Evolutionary conservation across 2,797 vertebrate genomes (phyloP).

Genomic region (Poecile montanus): DNA sequence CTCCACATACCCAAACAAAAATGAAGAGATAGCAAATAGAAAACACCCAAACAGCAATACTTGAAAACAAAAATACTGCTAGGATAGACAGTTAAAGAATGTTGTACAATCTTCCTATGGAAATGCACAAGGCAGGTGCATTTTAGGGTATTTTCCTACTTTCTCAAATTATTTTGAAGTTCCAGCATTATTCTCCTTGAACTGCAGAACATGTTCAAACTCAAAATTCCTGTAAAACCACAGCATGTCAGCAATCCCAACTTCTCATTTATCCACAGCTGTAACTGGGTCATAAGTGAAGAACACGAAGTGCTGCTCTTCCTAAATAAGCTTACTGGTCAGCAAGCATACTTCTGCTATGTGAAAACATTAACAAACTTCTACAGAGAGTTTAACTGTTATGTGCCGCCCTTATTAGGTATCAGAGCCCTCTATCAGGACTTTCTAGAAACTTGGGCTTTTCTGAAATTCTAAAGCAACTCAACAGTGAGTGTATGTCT

Average conservation of each 20-base stretch:
- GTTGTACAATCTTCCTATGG: not conserved
- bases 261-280: not conserved
- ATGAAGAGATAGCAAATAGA: not conserved
- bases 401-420: not conserved
- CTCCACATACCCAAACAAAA: not conserved
- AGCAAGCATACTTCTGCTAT: not conserved
- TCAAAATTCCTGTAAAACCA: slow-evolving; percentile 4
- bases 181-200: not conserved
- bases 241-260: not conserved
- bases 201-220: not conserved
- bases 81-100: not conserved
- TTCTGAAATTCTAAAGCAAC: not conserved
- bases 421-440: not conserved
- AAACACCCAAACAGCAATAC: not conserved
- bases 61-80: not conserved
- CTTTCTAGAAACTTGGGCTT: not conserved
- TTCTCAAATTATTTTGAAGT: not conserved
- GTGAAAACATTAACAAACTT: not conserved
- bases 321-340: not conserved
- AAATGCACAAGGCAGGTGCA: not conserved
- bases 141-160: not conserved
- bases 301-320: not conserved
- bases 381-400: not conserved
- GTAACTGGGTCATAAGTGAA: slow-evolving; percentile 7
- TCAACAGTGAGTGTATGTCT: not conserved